A percentile compares a stretch with the other conserved stretches of the same genome.
These are phyloP conservation scores for Paramormyrops hopkinsi DNA, from an alignment of 2,797 vertebrate genomes.

Conservation along the genomic window DNA sequence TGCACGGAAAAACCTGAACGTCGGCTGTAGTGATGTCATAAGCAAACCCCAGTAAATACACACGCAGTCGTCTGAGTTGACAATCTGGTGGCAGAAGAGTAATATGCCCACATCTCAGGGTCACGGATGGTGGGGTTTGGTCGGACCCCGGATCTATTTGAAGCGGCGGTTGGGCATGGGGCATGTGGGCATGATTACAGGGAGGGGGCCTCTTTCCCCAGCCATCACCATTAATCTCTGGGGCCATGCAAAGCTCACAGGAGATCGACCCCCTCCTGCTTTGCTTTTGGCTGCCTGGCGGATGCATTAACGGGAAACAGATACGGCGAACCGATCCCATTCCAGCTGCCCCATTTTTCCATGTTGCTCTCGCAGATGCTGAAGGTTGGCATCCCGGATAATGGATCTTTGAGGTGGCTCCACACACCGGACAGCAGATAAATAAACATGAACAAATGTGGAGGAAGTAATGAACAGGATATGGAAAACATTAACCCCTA, in stretches of 20 bases:
- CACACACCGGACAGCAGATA: neutral
- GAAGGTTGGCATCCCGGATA: neutral
- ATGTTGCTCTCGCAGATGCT: neutral
- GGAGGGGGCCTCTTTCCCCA: neutral
- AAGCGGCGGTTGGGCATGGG: conserved; percentile 24
- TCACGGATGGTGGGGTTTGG: neutral
- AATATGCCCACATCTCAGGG: neutral
- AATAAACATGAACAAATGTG: neutral
- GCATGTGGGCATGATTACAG: conserved; percentile 41
- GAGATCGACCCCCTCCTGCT: conserved; percentile 10
- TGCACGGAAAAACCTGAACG: neutral
- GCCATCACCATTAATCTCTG: conserved; percentile 2
- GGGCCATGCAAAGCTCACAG: conserved; percentile 28
- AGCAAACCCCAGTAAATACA: neutral
- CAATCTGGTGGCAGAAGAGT: neutral
- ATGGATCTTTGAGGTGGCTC: neutral
- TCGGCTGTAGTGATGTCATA: neutral
- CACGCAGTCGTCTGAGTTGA: neutral
- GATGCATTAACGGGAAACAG: conserved; percentile 19
- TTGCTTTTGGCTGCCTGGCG: conserved; percentile 4
- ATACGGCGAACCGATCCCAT: neutral
- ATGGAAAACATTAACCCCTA: neutral
- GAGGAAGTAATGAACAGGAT: neutral
- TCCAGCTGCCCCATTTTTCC: neutral
- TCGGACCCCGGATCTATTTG: conserved; percentile 36